phyloP scores from a whole-genome alignment of 2,113 vertebrate genomes.

The Varanus komodoensis region DNA sequence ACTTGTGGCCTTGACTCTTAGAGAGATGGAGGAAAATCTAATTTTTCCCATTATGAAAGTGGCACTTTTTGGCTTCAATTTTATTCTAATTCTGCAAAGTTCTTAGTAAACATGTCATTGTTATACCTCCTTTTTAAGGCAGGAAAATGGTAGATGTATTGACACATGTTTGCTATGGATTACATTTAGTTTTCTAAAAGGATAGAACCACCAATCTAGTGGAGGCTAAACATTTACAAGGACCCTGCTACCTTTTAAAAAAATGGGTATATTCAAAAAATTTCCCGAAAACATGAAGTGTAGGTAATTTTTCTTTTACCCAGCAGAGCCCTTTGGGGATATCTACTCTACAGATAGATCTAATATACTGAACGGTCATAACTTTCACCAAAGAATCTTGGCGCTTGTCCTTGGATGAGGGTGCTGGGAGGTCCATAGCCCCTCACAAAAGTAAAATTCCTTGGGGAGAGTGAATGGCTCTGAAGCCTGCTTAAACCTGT shows the following conservation, averaged over 20 bases:
- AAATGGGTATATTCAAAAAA: slow-evolving; percentile 45
- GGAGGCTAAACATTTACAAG: slow-evolving; percentile 67
- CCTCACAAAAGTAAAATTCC: not conserved
- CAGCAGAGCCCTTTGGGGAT: slow-evolving; percentile 26
- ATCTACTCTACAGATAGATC: not conserved
- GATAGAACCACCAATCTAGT: slow-evolving; percentile 62
- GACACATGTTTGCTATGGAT: slow-evolving; percentile 17
- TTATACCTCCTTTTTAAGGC: slow-evolving; percentile 52
- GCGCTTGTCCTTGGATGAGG: not conserved
- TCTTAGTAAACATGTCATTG: slow-evolving; percentile 42
- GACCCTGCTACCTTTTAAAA: slow-evolving; percentile 43
- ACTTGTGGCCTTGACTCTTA: slow-evolving; percentile 70
- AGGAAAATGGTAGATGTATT: slow-evolving; percentile 30
- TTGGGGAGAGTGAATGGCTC: not conserved
- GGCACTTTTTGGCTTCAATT: slow-evolving; percentile 59
- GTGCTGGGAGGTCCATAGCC: not conserved
- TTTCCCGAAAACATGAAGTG: slow-evolving; percentile 38
- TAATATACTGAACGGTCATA: not conserved
- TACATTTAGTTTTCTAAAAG: slow-evolving; percentile 38
- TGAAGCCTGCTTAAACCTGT: not conserved
- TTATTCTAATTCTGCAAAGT: slow-evolving; percentile 44
- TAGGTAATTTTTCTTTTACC: slow-evolving; percentile 40
- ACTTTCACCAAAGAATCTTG: not conserved
- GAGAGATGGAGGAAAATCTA: slow-evolving; percentile 57
- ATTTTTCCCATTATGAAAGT: slow-evolving; percentile 56